phyloP scores from a whole-genome alignment of 2,888 invertebrate genomes.

The Palloptera scutellata region DNA sequence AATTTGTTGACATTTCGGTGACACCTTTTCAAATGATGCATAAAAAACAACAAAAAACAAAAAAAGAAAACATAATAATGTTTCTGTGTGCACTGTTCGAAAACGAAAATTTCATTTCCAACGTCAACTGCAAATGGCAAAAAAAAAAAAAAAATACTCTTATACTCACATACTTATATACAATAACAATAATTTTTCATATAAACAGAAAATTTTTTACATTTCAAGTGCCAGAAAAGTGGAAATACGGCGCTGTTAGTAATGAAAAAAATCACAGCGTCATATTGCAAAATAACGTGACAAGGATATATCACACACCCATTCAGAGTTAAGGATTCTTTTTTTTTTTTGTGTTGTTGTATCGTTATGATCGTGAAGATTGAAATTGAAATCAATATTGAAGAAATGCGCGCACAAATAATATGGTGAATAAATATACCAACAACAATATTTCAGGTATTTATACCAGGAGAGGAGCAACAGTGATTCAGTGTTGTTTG shows the following conservation, averaged over 20 bases:
- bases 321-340: neutral
- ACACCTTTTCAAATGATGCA: too few relatives aligned
- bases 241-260: neutral
- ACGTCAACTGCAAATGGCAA: neutral
- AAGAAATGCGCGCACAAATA: neutral
- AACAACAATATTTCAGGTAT: too few relatives aligned
- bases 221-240: too few relatives aligned
- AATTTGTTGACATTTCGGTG: too few relatives aligned
- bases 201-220: too few relatives aligned
- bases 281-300: conserved; percentile 20
- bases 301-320: conserved; percentile 1
- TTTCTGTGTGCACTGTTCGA: neutral
- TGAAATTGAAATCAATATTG: conserved; percentile 9
- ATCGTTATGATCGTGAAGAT: neutral
- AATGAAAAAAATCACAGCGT: conserved; percentile 12
- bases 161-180: neutral
- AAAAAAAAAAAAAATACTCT: too few relatives aligned
- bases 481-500: too few relatives aligned
- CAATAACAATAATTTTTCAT: neutral
- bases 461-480: too few relatives aligned
- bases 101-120: neutral
- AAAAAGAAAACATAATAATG: neutral
- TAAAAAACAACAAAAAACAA: too few relatives aligned
- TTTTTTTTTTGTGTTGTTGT: neutral
- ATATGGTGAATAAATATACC: too few relatives aligned